Evolutionary conservation across 1,140 invertebrate genomes (phyloP), one percentile per base, ranked within the genome.

Genomic region (Zaprionus taronus): DNA sequence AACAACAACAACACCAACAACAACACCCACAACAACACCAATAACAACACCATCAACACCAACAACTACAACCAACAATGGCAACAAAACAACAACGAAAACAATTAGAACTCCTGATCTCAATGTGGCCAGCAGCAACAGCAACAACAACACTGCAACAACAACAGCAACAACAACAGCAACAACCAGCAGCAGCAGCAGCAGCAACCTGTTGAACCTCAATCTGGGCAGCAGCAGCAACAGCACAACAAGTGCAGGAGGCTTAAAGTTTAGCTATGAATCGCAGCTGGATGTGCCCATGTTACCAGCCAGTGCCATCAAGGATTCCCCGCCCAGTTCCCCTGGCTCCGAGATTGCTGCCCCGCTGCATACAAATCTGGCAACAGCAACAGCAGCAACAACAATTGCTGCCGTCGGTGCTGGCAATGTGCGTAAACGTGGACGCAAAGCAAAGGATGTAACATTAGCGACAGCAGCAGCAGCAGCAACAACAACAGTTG

Each of bases 301-400:
- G 77, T 34, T 84, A 36, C 77, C 81, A 1, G 80, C 79, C 4
- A 82, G 86, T 20, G 69, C 84, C 28, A 84, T 93, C n/a, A 93
- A 93, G 79, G 92, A 93, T 41, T 96, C 95, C 1, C 95, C 95
- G 4, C 95, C 95, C 2, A 95, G 95, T 79, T 95, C 95, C 65
- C 95, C 95, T 0, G 94, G 94, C 56, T 95, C 95, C 0, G 95
- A 95, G 92, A 79, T 91, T 36, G 81, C 92, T 87, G 44, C 53
- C n/a, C 26, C 71, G 9, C 9, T 79, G 56, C 66, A 76, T 5
- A 38, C 91, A 93, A 66, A 83, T 65, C 68, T 15, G 38, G 20
- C n/a, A 61, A 49, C 58, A 68, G 38, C 38, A 77, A 1, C 75
- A n/a, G 36, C 65, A 53, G 22, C 69, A 24, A 20, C 53, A 22